Conservation (phyloP, 2,888 invertebrate genomes). For the Scaptomyza flava region DNA sequence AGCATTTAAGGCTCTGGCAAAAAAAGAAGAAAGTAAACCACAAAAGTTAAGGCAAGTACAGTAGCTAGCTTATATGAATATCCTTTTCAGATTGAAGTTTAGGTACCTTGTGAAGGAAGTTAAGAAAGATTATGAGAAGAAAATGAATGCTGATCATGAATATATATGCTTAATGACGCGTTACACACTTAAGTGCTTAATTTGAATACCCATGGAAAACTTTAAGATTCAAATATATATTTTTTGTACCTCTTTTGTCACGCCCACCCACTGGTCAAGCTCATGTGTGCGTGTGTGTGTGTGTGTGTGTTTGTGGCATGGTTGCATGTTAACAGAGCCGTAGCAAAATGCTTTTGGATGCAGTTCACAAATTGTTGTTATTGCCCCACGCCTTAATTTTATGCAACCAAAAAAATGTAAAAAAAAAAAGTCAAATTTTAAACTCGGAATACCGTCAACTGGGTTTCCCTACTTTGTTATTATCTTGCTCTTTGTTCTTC, state of each 20-base stretch:
- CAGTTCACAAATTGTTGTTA: constrained; percentile 43
- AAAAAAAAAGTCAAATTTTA: constrained; percentile 15
- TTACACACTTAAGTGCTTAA: too few species aligned
- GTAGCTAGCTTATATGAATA: neutral
- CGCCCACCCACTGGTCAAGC: neutral
- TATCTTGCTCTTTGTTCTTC: constrained; percentile 41
- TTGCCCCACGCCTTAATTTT: constrained; percentile 22
- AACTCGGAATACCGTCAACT: constrained; percentile 11
- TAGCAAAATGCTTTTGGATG: constrained; percentile 34
- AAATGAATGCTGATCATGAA: too few species aligned
- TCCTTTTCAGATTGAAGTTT: neutral
- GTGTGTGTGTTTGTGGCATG: constrained; percentile 25
- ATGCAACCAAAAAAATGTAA: constrained; percentile 2
- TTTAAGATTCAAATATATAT: too few species aligned
- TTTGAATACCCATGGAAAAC: too few species aligned
- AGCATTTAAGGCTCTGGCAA: constrained; percentile 8
- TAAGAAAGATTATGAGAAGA: too few species aligned
- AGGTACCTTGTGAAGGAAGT: neutral
- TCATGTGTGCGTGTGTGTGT: neutral
- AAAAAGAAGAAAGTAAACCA: constrained; percentile 10
- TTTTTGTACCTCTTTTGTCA: too few species aligned
- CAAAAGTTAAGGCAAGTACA: neutral
- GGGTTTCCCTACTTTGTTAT: constrained; percentile 41
- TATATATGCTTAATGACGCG: too few species aligned
- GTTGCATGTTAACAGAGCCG: constrained; percentile 32